Conservation (phyloP, 1,140 invertebrate genomes). For the Heterodera carotae region DNA sequence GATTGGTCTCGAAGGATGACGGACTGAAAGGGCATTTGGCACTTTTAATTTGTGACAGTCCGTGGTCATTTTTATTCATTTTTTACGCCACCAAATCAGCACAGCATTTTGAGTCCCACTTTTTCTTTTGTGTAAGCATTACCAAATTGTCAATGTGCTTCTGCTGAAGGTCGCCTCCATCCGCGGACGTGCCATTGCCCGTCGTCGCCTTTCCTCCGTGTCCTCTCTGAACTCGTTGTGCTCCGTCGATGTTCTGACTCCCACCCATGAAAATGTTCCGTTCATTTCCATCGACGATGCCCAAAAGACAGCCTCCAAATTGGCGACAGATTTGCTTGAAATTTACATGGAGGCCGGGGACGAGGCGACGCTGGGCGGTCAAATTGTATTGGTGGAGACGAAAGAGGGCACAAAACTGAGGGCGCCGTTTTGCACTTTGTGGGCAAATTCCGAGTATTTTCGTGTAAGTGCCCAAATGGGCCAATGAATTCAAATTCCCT, state of each 20-base stretch:
- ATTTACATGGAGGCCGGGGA: constrained; percentile 60
- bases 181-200: constrained; percentile 23
- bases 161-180: constrained; percentile 13
- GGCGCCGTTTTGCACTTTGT: constrained; percentile 58
- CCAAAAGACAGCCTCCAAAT: constrained; percentile 40
- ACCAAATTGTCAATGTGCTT: neutral
- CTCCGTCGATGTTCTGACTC: constrained; percentile 60
- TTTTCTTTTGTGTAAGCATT: too few species aligned
- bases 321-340: constrained; percentile 56
- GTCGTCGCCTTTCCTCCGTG: constrained; percentile 14
- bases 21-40: constrained; percentile 3
- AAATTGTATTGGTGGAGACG: constrained; percentile 50
- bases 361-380: constrained; percentile 42
- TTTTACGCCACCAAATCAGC: too few species aligned
- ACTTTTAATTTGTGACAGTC: too few species aligned
- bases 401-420: constrained; percentile 49
- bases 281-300: constrained; percentile 30
- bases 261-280: constrained; percentile 51
- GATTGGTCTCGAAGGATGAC: neutral
- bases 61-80: too few species aligned
- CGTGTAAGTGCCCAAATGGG: constrained; percentile 1
- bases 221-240: constrained; percentile 58
- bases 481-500: neutral
- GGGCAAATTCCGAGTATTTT: constrained; percentile 55
- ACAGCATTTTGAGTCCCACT: too few species aligned